Base-by-base conservation (phyloP, 1,140 invertebrate species). In the Helicoverpa armigera region DNA sequence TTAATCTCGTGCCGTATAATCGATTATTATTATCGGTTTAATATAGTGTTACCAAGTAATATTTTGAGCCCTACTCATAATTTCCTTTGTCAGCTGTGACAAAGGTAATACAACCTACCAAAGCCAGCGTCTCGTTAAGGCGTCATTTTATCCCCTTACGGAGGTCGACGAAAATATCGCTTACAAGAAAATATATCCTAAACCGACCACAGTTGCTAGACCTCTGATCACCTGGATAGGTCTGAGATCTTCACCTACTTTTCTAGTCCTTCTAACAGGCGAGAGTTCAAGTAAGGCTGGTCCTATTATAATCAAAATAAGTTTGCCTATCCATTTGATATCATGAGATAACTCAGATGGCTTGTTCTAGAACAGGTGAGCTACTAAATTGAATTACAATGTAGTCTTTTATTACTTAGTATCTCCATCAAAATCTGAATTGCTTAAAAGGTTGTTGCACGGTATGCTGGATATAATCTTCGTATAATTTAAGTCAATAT, bases 41-140 rank as follows among this genome's bases (percentile, higher is more conserved):
- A 35, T 11, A n/a, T n/a, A 10, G 43, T 51, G 14, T 51, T 18
- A 31, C 51, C 16, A 51, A 23, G 61, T 13, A 63, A 67, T 81
- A 73, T 74, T 54, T 76, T 63, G 43, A 77, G 73, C 58, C 70
- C 58, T 53, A 67, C 73, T 79, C 83, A 88, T 89, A 89, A 86
- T 86, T 89, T 86, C 77, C 79, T 83, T 84, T 85, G 82, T 87
- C 85, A 87, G 80, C 81, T 78, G 83, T 85, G 81, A 86, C 85
- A 88, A 90, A 90, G 88, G 87, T 92, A 35, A 35, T 35, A 87
- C 89, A 85, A 82, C 78, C 85, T 91, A 88, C 90, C 91, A 90
- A 89, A 91, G 89, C 84, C 88, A 87, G 72, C 60, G 51, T 63
- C 81, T 88, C 83, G 84, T 90, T 90, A 91, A 83, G 83, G 82